A percentile compares a stretch with the other conserved stretches of the same genome.
phyloP scores from a whole-genome alignment of 2,113 vertebrate genomes.

The Ptyas mucosa region DNA sequence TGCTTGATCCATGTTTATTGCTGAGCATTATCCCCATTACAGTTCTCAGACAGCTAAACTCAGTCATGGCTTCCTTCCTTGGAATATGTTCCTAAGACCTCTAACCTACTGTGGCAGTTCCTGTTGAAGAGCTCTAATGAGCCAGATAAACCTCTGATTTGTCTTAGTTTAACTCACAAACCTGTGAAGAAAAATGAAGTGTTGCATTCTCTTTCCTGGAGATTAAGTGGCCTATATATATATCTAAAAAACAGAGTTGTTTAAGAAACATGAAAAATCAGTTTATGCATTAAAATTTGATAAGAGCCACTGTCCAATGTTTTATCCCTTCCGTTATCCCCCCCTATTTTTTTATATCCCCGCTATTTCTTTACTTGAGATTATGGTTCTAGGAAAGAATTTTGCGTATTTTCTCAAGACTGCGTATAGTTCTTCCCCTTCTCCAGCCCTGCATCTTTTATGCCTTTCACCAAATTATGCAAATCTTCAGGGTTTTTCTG shows the following conservation, averaged over 20 bases:
- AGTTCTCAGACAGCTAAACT: accelerated
- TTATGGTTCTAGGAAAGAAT: not conserved
- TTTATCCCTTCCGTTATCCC: not conserved
- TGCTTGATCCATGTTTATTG: accelerated
- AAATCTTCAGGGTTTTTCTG: accelerated
- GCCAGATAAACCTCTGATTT: not conserved
- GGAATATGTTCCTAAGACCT: not conserved
- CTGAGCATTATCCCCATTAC: accelerated
- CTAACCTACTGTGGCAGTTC: accelerated
- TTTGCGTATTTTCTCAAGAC: not conserved
- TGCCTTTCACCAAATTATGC: accelerated
- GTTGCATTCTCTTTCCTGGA: not conserved
- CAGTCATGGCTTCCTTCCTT: not conserved
- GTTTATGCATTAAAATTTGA: not conserved
- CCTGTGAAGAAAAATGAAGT: not conserved
- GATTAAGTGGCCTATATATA: not conserved
- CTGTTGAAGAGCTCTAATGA: not conserved
- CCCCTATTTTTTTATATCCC: not conserved
- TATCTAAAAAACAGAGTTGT: not conserved
- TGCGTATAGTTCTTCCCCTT: not conserved
- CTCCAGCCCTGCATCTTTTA: not conserved
- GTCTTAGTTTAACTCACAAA: not conserved
- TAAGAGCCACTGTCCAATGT: not conserved
- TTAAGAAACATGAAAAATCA: not conserved
- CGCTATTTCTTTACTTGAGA: not conserved